These are phyloP conservation scores for Harpagus bidentatus DNA, from an alignment of 2,113 vertebrate genomes.

Conservation along the genomic window DNA sequence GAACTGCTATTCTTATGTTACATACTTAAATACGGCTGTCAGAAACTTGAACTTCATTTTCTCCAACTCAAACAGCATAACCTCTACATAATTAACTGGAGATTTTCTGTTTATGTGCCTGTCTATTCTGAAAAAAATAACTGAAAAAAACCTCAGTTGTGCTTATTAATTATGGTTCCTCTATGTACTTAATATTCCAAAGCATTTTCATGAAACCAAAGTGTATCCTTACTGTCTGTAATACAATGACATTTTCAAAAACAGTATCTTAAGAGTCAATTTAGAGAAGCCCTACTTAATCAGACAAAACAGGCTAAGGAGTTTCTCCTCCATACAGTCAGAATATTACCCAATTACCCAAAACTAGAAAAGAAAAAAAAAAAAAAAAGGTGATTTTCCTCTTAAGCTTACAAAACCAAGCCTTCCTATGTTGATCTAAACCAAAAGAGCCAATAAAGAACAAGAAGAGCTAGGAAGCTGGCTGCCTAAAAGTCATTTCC, in stretches of 20 bases:
- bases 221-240: background rate
- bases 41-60: background rate
- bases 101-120: background rate
- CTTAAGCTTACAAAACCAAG: background rate
- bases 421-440: background rate
- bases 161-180: background rate
- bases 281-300: background rate
- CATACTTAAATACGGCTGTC: background rate
- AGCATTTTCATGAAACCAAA: background rate
- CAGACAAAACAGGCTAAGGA: background rate
- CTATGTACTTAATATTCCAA: background rate
- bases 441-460: background rate
- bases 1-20: background rate
- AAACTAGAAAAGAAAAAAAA: background rate
- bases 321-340: background rate
- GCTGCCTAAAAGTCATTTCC: background rate
- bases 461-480: background rate
- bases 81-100: background rate
- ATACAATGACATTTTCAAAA: background rate
- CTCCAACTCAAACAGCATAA: background rate
- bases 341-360: background rate
- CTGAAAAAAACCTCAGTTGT: fast-evolving
- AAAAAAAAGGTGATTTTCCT: background rate
- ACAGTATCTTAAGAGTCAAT: background rate
- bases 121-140: background rate